phyloP scores from a whole-genome alignment of 1,140 invertebrate species.

The Micrasema minimum region DNA sequence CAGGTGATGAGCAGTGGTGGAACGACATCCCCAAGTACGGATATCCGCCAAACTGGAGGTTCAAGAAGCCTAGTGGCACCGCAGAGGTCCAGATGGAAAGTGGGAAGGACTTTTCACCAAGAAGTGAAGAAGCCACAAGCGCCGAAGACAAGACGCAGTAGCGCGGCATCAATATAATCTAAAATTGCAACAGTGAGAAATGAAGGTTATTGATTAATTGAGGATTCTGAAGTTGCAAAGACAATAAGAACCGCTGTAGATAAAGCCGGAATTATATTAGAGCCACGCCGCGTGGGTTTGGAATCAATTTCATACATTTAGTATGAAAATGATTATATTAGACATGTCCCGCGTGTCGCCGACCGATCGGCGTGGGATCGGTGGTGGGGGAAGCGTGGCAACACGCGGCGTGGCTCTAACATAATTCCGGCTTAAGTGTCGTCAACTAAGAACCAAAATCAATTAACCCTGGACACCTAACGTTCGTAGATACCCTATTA shows the following conservation, averaged over 20 bases:
- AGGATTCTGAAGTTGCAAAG: background rate
- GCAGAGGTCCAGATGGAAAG: background rate
- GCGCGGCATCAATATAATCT: background rate
- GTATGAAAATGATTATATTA: too few species aligned
- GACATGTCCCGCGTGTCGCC: too few species aligned
- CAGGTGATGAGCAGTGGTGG: slow-evolving; percentile 74
- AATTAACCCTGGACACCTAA: background rate
- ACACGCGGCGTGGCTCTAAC: too few species aligned
- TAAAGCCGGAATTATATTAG: too few species aligned
- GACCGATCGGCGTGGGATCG: too few species aligned
- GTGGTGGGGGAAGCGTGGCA: too few species aligned
- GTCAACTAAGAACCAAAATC: background rate
- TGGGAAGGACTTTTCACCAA: slow-evolving; percentile 1
- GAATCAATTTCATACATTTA: too few species aligned
- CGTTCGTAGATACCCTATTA: too few species aligned
- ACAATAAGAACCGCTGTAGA: background rate
- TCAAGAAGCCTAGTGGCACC: background rate
- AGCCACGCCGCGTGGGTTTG: too few species aligned
- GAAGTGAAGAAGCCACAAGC: background rate
- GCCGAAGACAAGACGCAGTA: background rate
- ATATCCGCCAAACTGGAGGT: slow-evolving; percentile 46
- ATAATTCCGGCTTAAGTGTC: too few species aligned
- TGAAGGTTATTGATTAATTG: background rate
- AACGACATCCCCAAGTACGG: slow-evolving; percentile 61
- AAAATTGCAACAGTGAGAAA: background rate